Conservation (phyloP, 1,140 invertebrate genomes). For the Ruditapes philippinarum region DNA sequence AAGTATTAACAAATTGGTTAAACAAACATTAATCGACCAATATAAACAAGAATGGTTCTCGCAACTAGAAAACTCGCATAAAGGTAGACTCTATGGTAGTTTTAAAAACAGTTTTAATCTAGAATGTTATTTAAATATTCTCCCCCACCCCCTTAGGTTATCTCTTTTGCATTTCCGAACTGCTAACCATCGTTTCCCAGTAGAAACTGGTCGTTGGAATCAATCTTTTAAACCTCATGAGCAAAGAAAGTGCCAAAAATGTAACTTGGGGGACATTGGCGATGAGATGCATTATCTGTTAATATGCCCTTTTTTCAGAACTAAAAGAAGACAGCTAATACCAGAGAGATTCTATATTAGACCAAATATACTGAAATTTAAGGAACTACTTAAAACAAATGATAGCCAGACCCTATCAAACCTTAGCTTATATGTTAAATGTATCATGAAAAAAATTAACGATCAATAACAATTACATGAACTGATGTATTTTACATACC, state of each 20-base stretch:
- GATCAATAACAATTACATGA: too few species aligned
- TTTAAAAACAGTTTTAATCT: not conserved
- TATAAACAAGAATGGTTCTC: constrained; percentile 1
- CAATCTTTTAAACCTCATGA: not conserved
- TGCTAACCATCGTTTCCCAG: not conserved
- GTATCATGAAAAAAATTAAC: too few species aligned
- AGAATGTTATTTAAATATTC: not conserved
- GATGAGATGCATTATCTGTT: not conserved
- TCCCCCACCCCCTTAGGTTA: not conserved
- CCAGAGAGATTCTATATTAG: too few species aligned
- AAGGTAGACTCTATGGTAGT: not conserved
- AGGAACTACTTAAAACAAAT: too few species aligned
- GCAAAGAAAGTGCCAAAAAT: not conserved
- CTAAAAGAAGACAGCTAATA: too few species aligned
- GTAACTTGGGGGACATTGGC: not conserved
- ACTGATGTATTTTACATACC: too few species aligned
- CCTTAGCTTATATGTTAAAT: too few species aligned
- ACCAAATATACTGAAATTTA: too few species aligned
- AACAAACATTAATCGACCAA: not conserved
- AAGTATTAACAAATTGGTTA: not conserved
- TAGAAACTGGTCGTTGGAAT: not conserved
- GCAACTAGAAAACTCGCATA: too few species aligned
- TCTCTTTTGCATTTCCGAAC: not conserved
- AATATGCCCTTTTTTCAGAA: too few species aligned
- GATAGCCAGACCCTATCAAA: too few species aligned